These are phyloP conservation scores for Rhagoletis pomonella DNA, from an alignment of 1,140 invertebrate species.

Conservation along the genomic window DNA sequence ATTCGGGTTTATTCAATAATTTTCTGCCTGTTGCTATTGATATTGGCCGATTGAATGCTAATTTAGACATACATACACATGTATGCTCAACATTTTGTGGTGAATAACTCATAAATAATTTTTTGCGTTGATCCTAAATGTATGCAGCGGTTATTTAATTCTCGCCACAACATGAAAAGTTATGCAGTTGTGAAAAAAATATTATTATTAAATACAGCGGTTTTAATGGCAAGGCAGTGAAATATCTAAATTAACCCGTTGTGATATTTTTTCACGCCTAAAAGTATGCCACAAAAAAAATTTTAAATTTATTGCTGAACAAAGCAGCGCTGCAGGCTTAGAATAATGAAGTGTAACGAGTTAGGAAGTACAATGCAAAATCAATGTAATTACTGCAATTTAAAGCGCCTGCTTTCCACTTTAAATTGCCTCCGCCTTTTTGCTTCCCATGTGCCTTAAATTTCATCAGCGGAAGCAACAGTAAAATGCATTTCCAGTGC, in stretches of 20 bases:
- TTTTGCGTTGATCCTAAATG: neutral
- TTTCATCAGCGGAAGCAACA: neutral
- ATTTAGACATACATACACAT: neutral
- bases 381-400: too few species aligned
- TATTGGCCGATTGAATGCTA: neutral
- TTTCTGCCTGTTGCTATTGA: neutral
- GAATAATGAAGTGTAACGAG: too few species aligned
- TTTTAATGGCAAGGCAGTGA: neutral
- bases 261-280: neutral
- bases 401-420: neutral
- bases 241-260: neutral
- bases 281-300: neutral
- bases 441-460: neutral
- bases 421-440: neutral
- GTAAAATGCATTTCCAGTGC: constrained; percentile 47
- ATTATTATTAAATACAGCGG: neutral
- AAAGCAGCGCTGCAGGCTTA: neutral
- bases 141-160: neutral
- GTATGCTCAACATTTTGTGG: neutral
- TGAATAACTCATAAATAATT: neutral
- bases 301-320: neutral
- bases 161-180: neutral
- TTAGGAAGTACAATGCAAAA: too few species aligned
- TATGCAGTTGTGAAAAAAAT: neutral
- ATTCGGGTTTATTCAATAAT: neutral